Evolutionary conservation across 2,113 vertebrate genomes (phyloP), one percentile per base, ranked within the genome.

Genomic region (Cryptomyrus ogoouensis): DNA sequence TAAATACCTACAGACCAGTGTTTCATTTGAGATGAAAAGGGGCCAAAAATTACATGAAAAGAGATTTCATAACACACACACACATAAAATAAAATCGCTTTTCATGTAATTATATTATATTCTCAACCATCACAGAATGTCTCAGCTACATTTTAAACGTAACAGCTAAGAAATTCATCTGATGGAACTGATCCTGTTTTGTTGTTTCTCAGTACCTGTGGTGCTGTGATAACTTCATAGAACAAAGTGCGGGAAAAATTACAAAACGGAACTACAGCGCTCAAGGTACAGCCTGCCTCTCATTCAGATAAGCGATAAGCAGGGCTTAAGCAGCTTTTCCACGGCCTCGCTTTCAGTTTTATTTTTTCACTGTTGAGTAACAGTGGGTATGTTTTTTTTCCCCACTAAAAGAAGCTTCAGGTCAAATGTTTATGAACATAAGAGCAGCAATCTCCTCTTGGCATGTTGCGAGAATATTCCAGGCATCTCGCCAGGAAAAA

Each of bases 401-500:
- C 70, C 39, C 77, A 83, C 88, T 89, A 47, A 77, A 77, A 89
- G 62, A 21, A 85, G 89, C 52, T 85, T 85, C 52, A 58, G 35
- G 80, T 89, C 52, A 85, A 58, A 83, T 83, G 88, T 89, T 89
- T 83, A 89, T 56, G 89, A 84, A 89, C 50, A 84, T 49, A 42
- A 84, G 80, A 44, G 77, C 21, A 6, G 12, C 50, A 53, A 88
- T 88, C 85, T 90, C 47, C 62, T 77, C 85, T 88, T 77, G 89
- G 88, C 6, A 89, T 12, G 91, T 89, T 44, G 53, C 39, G 1
- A 58, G 56, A 90, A 85, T 91, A 66, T 27, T 91, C 92, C 87
- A 91, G 93, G 94, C 89, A 80, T 62, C 56, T 15, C 9, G 93
- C 93, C 93, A 94, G 93, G 92, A 93, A 91, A 93, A 91, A 83